Base-by-base conservation (phyloP, 2,888 invertebrate genomes). In the Rutpela maculata region DNA sequence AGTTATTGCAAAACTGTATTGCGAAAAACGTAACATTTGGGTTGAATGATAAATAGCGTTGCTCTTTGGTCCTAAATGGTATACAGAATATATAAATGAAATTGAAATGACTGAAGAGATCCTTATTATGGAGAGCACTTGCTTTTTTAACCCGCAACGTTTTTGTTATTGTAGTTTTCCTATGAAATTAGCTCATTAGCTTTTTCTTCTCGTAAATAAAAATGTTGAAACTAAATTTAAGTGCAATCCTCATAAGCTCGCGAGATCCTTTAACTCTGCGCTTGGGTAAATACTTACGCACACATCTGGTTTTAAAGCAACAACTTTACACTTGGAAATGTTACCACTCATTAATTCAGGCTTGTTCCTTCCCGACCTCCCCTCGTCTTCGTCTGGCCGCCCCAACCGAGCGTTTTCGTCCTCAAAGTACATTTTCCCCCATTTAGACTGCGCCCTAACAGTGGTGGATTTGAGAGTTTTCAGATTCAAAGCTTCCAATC, bases 311-410 rank as follows among this genome's bases (percentile, higher is more conserved):
- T 84, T 85, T 84, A 85, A 83, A 84, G 84, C 85, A 81, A 83
- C 86, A 86, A 86, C 86, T 86, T 85, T 85, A 84, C 86, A 86
- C 86, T 85, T 84, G 85, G 85, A 87, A 86, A 86, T 87, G 86
- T 86, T 85, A 86, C 85, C 86, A 86, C 85, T 86, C 85, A 85
- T 86, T 87, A 87, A 87, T 87, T 87, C 86, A 86, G 83, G 83
- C 85, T 84, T 84, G 84, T 85, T 86, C 84, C 84, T 78, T 78
- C 78, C 74, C 75, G 67, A 69, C 74, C 65, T 43, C 60, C 77
- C 73, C 76, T 78, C 79, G 73, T 69, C 73, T 77, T 65, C 50
- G 72, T 69, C 73, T 59, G 69, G 71, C 55, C 38, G 67, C 59
- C 60, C 66, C 31, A 60, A 50, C 59, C 74, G 62, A 59, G 68